phyloP scores from a whole-genome alignment of 1,140 invertebrate species.

The Bombus haemorrhoidalis region DNA sequence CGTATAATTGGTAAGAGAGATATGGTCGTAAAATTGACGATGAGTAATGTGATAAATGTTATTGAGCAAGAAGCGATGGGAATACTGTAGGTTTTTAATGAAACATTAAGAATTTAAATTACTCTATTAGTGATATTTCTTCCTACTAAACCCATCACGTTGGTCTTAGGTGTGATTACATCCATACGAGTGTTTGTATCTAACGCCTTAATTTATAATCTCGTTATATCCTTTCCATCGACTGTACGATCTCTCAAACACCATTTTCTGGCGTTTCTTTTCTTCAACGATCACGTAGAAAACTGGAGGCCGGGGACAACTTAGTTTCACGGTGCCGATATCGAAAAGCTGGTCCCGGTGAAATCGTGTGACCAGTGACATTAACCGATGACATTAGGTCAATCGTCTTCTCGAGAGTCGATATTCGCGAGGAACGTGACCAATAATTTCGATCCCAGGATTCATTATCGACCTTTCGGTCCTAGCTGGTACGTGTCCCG shows the following conservation, averaged over 20 bases:
- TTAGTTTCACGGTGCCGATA: not conserved
- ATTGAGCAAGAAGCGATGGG: not conserved
- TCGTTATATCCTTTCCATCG: no score
- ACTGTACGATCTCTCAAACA: no score
- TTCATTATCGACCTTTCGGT: slow-evolving; percentile 56
- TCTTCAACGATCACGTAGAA: slow-evolving; percentile 10
- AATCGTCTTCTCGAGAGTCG: slow-evolving; percentile 51
- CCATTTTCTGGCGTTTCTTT: no score
- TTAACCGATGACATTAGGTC: slow-evolving; percentile 39
- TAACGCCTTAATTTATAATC: no score
- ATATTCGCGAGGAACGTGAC: slow-evolving; percentile 55
- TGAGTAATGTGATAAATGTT: not conserved
- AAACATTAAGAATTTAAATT: no score
- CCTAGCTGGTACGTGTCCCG: not conserved
- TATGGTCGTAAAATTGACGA: not conserved
- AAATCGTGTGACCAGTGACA: slow-evolving; percentile 51
- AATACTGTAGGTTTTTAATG: no score
- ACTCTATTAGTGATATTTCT: no score
- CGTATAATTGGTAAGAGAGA: not conserved
- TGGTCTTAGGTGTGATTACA: no score
- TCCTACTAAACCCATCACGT: no score
- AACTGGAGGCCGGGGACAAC: not conserved
- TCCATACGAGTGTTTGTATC: no score
- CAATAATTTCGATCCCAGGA: slow-evolving; percentile 57
- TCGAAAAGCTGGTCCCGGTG: slow-evolving; percentile 19